These are phyloP conservation scores for Euleptes europaea DNA, from an alignment of 2,113 vertebrate species.

Conservation along the genomic window DNA sequence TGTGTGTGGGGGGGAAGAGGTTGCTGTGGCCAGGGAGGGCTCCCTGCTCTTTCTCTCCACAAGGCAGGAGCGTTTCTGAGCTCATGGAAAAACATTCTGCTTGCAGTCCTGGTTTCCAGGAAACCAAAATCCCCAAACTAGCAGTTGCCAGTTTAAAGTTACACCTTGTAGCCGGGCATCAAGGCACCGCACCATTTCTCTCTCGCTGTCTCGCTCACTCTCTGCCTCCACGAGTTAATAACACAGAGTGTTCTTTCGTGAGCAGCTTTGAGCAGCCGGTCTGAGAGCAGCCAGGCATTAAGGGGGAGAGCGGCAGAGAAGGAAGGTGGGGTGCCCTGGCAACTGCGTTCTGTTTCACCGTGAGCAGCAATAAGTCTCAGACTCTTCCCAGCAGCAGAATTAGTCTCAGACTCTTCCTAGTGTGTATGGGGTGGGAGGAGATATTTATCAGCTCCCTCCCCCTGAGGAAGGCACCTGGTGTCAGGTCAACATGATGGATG, in stretches of 20 bases:
- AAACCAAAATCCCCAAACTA: slow-evolving; percentile 42
- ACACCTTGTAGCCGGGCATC: slow-evolving; percentile 45
- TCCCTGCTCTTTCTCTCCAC: slow-evolving; percentile 4
- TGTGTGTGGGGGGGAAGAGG: background rate
- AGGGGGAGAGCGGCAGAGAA: background rate
- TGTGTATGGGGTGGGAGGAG: slow-evolving; percentile 9
- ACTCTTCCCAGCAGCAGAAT: slow-evolving; percentile 1
- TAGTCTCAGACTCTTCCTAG: background rate
- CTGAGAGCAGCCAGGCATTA: slow-evolving; percentile 33
- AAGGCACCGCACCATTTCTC: slow-evolving; percentile 35
- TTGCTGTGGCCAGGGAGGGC: background rate
- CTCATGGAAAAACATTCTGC: slow-evolving; percentile 19
- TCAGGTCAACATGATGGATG: slow-evolving; percentile 1
- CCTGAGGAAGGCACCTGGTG: slow-evolving; percentile 14
- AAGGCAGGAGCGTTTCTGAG: slow-evolving; percentile 42
- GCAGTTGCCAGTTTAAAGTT: slow-evolving; percentile 64
- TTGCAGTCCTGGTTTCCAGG: slow-evolving; percentile 39
- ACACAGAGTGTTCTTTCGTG: slow-evolving; percentile 58
- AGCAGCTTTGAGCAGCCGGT: slow-evolving; percentile 18
- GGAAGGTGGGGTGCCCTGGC: background rate
- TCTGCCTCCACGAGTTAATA: slow-evolving; percentile 62
- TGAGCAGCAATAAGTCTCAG: background rate
- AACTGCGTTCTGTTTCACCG: background rate
- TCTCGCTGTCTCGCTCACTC: background rate
- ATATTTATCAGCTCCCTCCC: background rate